These are phyloP conservation scores for Drosophila peninsularis DNA, from an alignment of 2,888 invertebrate genomes.

Conservation along the genomic window DNA sequence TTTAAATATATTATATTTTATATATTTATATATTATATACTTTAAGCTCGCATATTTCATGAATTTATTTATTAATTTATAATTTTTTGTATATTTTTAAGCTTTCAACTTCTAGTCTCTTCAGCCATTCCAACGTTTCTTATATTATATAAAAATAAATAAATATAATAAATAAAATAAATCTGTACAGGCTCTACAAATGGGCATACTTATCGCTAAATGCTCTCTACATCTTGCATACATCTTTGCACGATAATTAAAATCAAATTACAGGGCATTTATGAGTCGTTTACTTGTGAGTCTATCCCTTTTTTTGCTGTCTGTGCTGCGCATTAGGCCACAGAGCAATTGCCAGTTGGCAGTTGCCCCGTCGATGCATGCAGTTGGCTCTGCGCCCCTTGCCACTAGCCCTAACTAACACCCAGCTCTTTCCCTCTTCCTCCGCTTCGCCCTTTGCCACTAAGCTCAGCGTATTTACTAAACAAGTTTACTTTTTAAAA, in stretches of 20 bases:
- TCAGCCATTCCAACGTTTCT: too few relatives aligned
- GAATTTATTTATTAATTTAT: too few relatives aligned
- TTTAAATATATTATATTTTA: not conserved
- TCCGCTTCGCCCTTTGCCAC: not conserved
- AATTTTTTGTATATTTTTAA: too few relatives aligned
- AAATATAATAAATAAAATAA: too few relatives aligned
- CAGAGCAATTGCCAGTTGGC: slow-evolving; percentile 41
- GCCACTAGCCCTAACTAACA: too few relatives aligned
- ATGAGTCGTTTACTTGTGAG: not conserved
- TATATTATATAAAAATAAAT: too few relatives aligned
- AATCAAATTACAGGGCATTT: slow-evolving; percentile 16
- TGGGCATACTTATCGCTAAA: not conserved
- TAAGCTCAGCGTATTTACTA: slow-evolving; percentile 65
- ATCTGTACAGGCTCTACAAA: too few relatives aligned
- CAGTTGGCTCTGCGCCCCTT: slow-evolving; percentile 1
- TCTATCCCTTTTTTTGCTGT: not conserved
- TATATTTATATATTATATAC: too few relatives aligned
- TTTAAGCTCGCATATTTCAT: too few relatives aligned
- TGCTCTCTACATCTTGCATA: not conserved
- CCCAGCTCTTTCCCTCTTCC: not conserved
- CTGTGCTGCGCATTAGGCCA: slow-evolving; percentile 54
- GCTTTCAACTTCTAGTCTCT: too few relatives aligned
- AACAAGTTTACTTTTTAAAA: slow-evolving; percentile 84
- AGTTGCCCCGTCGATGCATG: slow-evolving; percentile 20
- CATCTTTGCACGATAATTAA: not conserved